Evolutionary conservation across 2,888 invertebrate species (phyloP).

Genomic region (Napeogenes inachia): DNA sequence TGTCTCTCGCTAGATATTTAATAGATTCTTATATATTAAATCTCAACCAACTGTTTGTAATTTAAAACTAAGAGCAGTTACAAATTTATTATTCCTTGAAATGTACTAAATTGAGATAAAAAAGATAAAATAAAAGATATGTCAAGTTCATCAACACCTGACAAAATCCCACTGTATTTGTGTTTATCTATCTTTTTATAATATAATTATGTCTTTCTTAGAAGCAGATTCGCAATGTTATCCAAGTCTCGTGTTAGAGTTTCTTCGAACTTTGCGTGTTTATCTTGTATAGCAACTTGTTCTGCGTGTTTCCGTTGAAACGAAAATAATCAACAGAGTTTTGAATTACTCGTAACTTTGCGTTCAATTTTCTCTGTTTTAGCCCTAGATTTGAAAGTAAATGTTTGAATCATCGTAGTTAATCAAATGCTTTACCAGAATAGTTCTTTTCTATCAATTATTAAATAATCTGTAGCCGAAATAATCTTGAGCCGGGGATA

Average conservation of each 20-base stretch:
- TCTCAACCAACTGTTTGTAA: neutral
- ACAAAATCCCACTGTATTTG: conserved; percentile 41
- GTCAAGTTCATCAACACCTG: conserved; percentile 13
- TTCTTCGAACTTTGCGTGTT: conserved; percentile 69
- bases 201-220: conserved; percentile 48
- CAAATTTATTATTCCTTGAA: neutral
- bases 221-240: conserved; percentile 57
- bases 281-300: conserved; percentile 59
- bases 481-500: conserved; percentile 36
- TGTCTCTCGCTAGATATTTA: no score
- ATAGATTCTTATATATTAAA: no score
- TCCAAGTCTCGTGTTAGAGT: conserved; percentile 54
- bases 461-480: no score
- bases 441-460: no score
- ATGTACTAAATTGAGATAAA: neutral
- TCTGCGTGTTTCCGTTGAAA: conserved; percentile 57
- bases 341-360: conserved; percentile 25
- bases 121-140: neutral
- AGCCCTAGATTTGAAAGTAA: no score
- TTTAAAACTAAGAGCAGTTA: neutral
- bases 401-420: no score
- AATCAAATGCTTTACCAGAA: no score
- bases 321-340: conserved; percentile 61
- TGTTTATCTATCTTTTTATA: conserved; percentile 35
- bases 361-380: no score